Evolutionary conservation across 1,140 invertebrate genomes (phyloP).

Genomic region (Parasteatoda tepidariorum): DNA sequence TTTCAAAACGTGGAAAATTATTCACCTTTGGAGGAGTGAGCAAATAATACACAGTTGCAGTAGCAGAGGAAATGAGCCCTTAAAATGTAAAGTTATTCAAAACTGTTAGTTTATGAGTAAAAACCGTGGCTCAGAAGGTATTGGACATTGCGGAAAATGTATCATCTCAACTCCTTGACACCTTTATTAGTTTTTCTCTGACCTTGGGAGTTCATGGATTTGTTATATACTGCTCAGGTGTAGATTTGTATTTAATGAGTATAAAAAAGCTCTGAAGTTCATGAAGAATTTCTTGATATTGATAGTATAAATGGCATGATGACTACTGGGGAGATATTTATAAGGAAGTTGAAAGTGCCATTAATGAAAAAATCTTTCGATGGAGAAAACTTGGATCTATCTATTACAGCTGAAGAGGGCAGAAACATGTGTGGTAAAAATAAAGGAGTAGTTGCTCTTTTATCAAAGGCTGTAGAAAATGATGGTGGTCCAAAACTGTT

Average conservation of each 20-base stretch:
- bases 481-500: conserved; percentile 34
- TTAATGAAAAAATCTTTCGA: conserved; percentile 54
- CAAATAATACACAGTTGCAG: no score
- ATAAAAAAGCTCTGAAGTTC: conserved; percentile 32
- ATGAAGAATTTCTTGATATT: conserved; percentile 43
- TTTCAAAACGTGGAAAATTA: no score
- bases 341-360: conserved; percentile 60
- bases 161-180: background rate
- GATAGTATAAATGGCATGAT: background rate
- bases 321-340: conserved; percentile 65
- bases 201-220: conserved; percentile 39
- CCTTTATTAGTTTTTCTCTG: background rate
- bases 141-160: conserved; percentile 19
- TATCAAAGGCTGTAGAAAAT: background rate
- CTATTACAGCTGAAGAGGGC: conserved; percentile 66
- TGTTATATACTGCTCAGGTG: conserved; percentile 38
- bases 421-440: conserved; percentile 65
- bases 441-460: conserved; percentile 62
- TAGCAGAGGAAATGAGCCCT: no score
- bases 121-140: conserved; percentile 21
- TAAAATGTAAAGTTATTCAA: no score
- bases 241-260: conserved; percentile 21
- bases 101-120: conserved; percentile 18
- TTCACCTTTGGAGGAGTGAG: no score
- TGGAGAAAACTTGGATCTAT: conserved; percentile 61